Percentiles rank a stretch among this genome's conserved stretches.
Evolutionary conservation across 92 coral and sea anemone genomes (phyloP).

Genomic region (Palythoa heliodiscus): DNA sequence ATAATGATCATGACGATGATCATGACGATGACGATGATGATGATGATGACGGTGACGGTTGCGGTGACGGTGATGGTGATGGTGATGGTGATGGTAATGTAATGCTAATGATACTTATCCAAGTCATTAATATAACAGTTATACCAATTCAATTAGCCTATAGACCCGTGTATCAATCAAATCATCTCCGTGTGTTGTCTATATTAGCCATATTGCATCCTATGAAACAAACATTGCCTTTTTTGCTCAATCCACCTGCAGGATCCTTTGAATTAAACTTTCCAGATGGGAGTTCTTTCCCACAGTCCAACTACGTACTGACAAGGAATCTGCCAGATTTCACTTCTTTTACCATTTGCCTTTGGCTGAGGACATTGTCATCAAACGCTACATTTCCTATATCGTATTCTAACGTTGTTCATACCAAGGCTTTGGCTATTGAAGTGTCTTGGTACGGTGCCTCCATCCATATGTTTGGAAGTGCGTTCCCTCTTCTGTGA

Average conservation of each 20-base stretch:
- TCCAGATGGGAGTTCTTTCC: neutral
- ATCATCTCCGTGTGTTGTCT: no score
- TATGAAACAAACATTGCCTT: no score
- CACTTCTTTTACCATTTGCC: conserved; percentile 22
- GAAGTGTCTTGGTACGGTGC: conserved; percentile 22
- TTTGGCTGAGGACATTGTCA: conserved; percentile 10
- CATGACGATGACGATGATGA: no score
- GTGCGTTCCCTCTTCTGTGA: neutral
- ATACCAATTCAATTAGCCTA: no score
- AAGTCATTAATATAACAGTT: no score
- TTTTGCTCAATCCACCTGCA: neutral
- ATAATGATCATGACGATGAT: no score
- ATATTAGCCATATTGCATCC: no score
- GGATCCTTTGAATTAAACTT: conserved; percentile 26
- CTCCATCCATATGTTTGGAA: conserved; percentile 24
- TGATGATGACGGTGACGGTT: no score
- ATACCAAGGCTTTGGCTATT: conserved; percentile 8
- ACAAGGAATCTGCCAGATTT: conserved; percentile 27
- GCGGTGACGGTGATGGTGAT: no score
- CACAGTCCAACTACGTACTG: conserved; percentile 21
- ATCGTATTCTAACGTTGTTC: conserved; percentile 27
- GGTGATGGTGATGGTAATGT: no score
- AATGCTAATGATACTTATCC: no score
- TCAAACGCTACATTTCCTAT: neutral
- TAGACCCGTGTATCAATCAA: no score